phyloP scores from a whole-genome alignment of 2,888 invertebrate genomes.

The Drosophila sordidula region DNA sequence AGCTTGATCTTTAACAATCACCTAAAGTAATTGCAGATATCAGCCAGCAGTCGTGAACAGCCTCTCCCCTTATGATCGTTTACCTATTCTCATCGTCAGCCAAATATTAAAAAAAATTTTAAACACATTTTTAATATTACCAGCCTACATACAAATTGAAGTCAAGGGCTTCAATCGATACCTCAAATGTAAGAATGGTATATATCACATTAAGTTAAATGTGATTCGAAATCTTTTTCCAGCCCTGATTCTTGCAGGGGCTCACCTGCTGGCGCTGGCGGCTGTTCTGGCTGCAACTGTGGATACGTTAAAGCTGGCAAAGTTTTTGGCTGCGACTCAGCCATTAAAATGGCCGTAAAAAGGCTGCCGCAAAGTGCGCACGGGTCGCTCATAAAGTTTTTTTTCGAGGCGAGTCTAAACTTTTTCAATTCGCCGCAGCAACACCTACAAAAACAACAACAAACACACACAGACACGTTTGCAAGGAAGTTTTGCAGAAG shows the following conservation, averaged over 20 bases:
- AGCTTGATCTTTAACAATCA: not conserved
- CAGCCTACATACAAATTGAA: no score
- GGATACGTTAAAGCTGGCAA: conserved; percentile 36
- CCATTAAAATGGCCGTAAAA: conserved; percentile 73
- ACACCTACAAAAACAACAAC: conserved; percentile 57
- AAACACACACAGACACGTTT: conserved; percentile 16
- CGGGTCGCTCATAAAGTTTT: conserved; percentile 67
- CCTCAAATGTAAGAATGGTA: no score
- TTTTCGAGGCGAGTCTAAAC: conserved; percentile 60
- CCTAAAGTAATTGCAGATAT: conserved; percentile 2
- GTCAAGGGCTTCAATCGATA: no score
- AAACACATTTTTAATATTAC: no score
- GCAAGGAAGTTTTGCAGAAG: conserved; percentile 52
- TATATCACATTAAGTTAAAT: not conserved
- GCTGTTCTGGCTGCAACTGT: conserved; percentile 6
- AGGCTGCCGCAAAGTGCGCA: conserved; percentile 44
- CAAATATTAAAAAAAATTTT: no score
- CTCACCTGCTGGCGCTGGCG: conserved; percentile 22
- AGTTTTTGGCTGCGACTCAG: conserved; percentile 58
- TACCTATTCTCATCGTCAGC: no score
- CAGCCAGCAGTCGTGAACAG: not conserved
- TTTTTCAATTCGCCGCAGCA: conserved; percentile 76
- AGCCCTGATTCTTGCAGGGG: conserved; percentile 12
- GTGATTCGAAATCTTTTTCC: not conserved
- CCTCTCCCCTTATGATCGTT: no score